Base-by-base conservation (phyloP, 2,797 vertebrate genomes). In the Capromys pilorides region DNA sequence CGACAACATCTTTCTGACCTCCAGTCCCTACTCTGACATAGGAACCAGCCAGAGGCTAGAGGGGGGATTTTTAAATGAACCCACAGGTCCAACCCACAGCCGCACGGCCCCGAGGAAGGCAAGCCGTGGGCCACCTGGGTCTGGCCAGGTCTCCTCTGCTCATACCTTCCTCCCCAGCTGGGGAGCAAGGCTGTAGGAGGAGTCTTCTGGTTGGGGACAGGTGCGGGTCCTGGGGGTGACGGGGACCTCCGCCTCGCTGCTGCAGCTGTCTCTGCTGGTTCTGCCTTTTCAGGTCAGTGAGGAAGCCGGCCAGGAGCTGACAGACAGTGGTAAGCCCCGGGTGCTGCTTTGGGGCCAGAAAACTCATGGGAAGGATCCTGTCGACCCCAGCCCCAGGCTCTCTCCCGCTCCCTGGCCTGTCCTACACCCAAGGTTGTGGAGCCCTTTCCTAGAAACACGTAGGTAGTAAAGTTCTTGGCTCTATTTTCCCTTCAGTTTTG, bases 251-350 rank as follows among this genome's bases (percentile, higher is more conserved):
- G 2, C 33, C 21, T 57, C 0, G 4, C 41, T 77, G 22, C 36
- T 5, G 33, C 36, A 4, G 49, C 54, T 9, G 3, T 12, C 28
- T 69, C 62, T 81, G 45, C 45, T 5, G 33, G 21, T 73, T 86
- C 59, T n/a, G 21, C 31, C 36, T 75, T 14, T 49, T 28, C 62
- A 86, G 95, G 93, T 90, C 85, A 86, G 33, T 9, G 61, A 77
- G 51, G 78, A 97, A 49, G 83, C 77, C 85, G 54, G n/a, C 75
- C 85, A 24, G 77, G 86, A 97, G 69, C 79, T 88, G 8, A 61
- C 6, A 1, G 75, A 95, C 64, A 94, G 54, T 0, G 19, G 90
- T 96, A 73, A 96, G 83, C 75, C 51, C 61, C 6, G 28, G 22
- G 28, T 31, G 24, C 59, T 54, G 28, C 5, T 10, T 0, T 14